Base-by-base conservation (phyloP, 1,140 invertebrate genomes). In the Drosophila sechellia region DNA sequence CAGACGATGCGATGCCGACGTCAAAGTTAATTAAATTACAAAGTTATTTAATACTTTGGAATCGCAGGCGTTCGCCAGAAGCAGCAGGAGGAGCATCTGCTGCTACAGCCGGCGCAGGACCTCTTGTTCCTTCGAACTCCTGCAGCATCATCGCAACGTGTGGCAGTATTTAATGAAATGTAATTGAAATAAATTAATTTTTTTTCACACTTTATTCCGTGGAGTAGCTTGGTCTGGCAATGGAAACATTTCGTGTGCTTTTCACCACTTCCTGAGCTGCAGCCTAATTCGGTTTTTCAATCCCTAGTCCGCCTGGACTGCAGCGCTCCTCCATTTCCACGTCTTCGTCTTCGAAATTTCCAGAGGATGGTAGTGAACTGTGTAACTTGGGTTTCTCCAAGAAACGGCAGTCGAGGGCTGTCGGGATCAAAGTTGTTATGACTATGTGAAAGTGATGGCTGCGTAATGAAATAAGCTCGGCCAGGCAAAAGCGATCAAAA, bases 1-100 rank as follows among this genome's bases (percentile, higher is more conserved):
- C 49, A 68, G 57, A 50, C 61, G 79, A 54, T 59, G 77, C 61
- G 79, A 54, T 66, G 77, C 34, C 73, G 72, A 77, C 84, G 79
- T 89, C 84, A 89, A 89, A 89, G 85, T 89, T 87, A 89, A 89
- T 89, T 89, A 89, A 89, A 89, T 89, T 89, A 89, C 84, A 89
- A 87, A 87, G 84, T 89, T 89, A 89, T 89, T 89, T 89, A 89
- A 89, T 89, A 89, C 84, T 84, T 80, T 89, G 69, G 77, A 80
- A 87, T 78, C 69, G 77, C 69, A 77, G 63, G 59, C 68, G 81
- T 74, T 73, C 40, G 13, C 56, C 37, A 46, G 50, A 45, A 25
- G 40, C 66, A 55, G 63, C 63, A 69, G 66, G 50, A 70, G 66
- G 15, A 57, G 64, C 66, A 70, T 70, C 64, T 50, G 48, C 49